phyloP scores from a whole-genome alignment of 2,888 invertebrate species.

The Pseudeuparius sepicola region DNA sequence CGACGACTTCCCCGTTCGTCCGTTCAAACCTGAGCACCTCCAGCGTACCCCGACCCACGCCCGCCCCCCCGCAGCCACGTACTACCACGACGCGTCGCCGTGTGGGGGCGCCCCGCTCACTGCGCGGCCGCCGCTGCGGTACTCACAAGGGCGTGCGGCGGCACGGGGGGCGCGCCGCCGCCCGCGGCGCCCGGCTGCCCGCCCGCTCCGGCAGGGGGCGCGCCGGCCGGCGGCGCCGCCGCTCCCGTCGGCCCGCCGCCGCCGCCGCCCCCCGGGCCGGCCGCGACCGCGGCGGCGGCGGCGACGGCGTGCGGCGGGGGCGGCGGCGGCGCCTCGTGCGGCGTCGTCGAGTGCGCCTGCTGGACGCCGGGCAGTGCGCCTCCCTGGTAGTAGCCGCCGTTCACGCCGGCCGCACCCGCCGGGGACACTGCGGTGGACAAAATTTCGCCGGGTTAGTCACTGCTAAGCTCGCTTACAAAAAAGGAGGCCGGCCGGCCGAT shows the following conservation, averaged over 20 bases:
- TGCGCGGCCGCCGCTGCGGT: too few species aligned
- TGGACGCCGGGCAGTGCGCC: slow-evolving; percentile 68
- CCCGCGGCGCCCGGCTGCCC: too few species aligned
- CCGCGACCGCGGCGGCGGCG: slow-evolving; percentile 41
- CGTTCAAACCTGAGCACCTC: too few species aligned
- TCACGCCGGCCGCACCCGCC: slow-evolving; percentile 55
- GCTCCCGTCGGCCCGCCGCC: slow-evolving; percentile 30
- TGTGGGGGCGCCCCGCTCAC: too few species aligned
- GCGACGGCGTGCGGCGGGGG: slow-evolving; percentile 43
- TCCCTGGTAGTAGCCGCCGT: slow-evolving; percentile 64
- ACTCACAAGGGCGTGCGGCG: slow-evolving; percentile 36
- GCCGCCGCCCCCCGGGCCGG: slow-evolving; percentile 41
- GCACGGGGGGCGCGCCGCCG: too few species aligned
- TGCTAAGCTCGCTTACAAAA: too few species aligned
- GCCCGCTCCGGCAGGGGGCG: slow-evolving; percentile 22
- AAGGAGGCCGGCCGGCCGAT: neutral
- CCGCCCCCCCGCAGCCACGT: too few species aligned
- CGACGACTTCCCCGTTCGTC: too few species aligned
- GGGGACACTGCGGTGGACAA: slow-evolving; percentile 38
- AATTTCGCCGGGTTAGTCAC: too few species aligned
- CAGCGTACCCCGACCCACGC: too few species aligned
- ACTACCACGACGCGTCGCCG: too few species aligned
- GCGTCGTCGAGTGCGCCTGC: slow-evolving; percentile 84
- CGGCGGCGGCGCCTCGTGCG: slow-evolving; percentile 58
- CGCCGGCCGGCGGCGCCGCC: slow-evolving; percentile 35